Evolutionary conservation across 2,797 vertebrate species (phyloP).

Genomic region (Crypturellus tataupa): DNA sequence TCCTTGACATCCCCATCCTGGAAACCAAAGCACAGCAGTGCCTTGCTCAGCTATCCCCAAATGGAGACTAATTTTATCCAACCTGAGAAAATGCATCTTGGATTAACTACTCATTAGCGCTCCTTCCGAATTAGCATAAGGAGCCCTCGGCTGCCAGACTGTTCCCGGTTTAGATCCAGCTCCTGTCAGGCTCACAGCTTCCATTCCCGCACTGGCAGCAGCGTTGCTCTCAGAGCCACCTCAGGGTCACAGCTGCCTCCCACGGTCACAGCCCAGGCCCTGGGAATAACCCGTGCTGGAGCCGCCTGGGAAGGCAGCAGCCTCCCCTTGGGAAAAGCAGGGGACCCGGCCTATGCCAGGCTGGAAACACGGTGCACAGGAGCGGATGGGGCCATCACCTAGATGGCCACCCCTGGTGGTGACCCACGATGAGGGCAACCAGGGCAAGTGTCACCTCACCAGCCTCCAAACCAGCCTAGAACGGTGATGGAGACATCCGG

Average conservation of each 20-base stretch:
- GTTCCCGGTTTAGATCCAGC: background rate
- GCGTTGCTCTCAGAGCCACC: background rate
- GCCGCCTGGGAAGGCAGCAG: background rate
- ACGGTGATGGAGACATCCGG: background rate
- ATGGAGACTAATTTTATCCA: background rate
- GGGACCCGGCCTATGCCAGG: rapidly evolving
- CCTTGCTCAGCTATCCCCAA: background rate
- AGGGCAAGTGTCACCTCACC: background rate
- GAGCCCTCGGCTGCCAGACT: background rate
- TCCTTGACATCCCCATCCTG: background rate
- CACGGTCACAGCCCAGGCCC: background rate
- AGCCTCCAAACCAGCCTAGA: too few relatives aligned
- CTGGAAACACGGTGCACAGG: background rate
- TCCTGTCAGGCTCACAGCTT: background rate
- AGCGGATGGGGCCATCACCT: rapidly evolving
- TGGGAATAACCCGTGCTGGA: background rate
- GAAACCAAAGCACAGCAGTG: background rate
- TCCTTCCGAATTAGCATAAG: background rate
- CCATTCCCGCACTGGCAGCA: background rate
- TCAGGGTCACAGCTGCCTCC: rapidly evolving
- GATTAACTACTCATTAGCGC: background rate
- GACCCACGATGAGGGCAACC: background rate
- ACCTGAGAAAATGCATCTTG: background rate
- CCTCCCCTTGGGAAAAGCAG: background rate
- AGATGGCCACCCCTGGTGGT: background rate